These are phyloP conservation scores for Gymnogyps californianus DNA, from an alignment of 2,113 vertebrate genomes.

Conservation along the genomic window DNA sequence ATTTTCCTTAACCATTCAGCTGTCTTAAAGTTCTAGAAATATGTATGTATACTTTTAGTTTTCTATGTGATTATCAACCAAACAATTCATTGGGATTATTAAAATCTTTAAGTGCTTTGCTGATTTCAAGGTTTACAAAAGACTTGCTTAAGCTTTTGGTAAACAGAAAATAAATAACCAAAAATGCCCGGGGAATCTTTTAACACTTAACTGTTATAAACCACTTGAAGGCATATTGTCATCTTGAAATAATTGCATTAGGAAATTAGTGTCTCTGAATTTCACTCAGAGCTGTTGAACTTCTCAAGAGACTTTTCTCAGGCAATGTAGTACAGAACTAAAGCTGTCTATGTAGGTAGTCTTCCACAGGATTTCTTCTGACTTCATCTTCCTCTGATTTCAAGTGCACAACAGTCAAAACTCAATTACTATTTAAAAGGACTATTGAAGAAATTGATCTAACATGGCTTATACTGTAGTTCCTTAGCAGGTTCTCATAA, in stretches of 20 bases:
- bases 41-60: not conserved
- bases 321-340: not conserved
- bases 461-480: not conserved
- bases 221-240: not conserved
- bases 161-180: not conserved
- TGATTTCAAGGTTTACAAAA: not conserved
- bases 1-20: not conserved
- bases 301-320: not conserved
- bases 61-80: not conserved
- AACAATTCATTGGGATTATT: not conserved
- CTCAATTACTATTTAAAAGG: not conserved
- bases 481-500: not conserved
- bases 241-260: not conserved
- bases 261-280: not conserved
- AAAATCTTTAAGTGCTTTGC: not conserved
- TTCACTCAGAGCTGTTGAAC: not conserved
- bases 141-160: not conserved
- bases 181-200: not conserved
- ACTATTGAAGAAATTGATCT: not conserved
- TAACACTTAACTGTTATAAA: not conserved
- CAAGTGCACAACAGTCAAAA: not conserved
- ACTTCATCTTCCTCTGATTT: not conserved
- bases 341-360: not conserved
- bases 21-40: not conserved
- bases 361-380: not conserved